Conservation (phyloP, 53 echinoderm and acorn worm genomes). For the Paracentrotus lividus region DNA sequence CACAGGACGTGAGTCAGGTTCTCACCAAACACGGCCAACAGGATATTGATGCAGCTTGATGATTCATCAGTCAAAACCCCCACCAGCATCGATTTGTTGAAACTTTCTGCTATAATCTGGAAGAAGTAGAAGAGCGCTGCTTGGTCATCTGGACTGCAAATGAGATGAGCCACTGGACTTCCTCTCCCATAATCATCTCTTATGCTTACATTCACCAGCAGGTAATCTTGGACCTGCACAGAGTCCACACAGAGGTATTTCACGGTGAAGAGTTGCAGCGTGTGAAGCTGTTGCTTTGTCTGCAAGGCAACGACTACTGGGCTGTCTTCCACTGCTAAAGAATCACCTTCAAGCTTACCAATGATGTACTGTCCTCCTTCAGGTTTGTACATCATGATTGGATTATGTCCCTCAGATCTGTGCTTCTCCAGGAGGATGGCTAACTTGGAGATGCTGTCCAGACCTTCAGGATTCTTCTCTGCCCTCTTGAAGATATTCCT, state of each 20-base stretch:
- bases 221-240: constrained; percentile 19
- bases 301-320: constrained; percentile 56
- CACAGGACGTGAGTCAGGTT: constrained; percentile 32
- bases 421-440: constrained; percentile 67
- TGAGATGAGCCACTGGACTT: constrained; percentile 61
- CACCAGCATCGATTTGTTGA: constrained; percentile 42
- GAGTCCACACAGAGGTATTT: constrained; percentile 58
- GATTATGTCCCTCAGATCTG: constrained; percentile 54
- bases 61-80: constrained; percentile 60
- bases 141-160: constrained; percentile 56
- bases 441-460: constrained; percentile 49
- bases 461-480: constrained; percentile 52
- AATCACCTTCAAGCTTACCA: constrained; percentile 40
- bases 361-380: constrained; percentile 62
- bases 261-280: constrained; percentile 23
- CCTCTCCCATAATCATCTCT: constrained; percentile 63
- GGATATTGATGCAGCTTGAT: constrained; percentile 61
- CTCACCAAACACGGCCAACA: constrained; percentile 47
- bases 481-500: constrained; percentile 62
- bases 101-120: constrained; percentile 29
- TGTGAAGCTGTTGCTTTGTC: constrained; percentile 62
- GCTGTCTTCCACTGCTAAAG: constrained; percentile 4
- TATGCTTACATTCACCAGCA: constrained; percentile 51
- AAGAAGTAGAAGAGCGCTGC: constrained; percentile 56
- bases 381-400: constrained; percentile 62